phyloP scores from a whole-genome alignment of 2,797 vertebrate species.

The Eleutherodactylus coqui region DNA sequence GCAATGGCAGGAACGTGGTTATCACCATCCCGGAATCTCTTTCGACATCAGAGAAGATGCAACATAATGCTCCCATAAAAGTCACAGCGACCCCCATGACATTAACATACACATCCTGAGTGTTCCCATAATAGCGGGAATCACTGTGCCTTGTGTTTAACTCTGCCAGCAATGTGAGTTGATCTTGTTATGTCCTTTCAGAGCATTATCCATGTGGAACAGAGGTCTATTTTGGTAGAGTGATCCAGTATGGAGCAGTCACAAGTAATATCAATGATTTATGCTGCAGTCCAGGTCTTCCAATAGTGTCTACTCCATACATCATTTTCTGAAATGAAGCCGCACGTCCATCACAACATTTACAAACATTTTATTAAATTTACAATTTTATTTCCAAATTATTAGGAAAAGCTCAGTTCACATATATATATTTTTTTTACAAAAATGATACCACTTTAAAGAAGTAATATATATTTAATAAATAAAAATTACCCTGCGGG shows the following conservation, averaged over 20 bases:
- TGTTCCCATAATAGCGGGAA: neutral
- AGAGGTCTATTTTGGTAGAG: neutral
- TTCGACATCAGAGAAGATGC: no score
- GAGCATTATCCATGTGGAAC: no score
- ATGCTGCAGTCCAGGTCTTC: neutral
- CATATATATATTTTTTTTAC: conserved; percentile 17
- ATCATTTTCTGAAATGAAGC: neutral
- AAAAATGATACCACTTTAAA: conserved; percentile 36
- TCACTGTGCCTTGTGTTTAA: neutral
- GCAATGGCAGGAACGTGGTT: no score
- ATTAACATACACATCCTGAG: no score
- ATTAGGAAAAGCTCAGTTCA: conserved; percentile 39
- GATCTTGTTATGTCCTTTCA: neutral
- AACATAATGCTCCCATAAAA: neutral
- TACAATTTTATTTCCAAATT: conserved; percentile 51
- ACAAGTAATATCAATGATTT: neutral
- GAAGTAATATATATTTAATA: conserved; percentile 46
- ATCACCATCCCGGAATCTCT: no score
- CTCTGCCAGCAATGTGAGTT: neutral
- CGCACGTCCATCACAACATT: neutral
- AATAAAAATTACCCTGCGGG: conserved; percentile 22
- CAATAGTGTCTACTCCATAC: no score
- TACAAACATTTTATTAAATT: conserved; percentile 44
- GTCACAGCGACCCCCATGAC: no score
- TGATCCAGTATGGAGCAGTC: no score